Evolutionary conservation across 2,888 invertebrate species (phyloP).

Genomic region (Lasioglossum villosulum): DNA sequence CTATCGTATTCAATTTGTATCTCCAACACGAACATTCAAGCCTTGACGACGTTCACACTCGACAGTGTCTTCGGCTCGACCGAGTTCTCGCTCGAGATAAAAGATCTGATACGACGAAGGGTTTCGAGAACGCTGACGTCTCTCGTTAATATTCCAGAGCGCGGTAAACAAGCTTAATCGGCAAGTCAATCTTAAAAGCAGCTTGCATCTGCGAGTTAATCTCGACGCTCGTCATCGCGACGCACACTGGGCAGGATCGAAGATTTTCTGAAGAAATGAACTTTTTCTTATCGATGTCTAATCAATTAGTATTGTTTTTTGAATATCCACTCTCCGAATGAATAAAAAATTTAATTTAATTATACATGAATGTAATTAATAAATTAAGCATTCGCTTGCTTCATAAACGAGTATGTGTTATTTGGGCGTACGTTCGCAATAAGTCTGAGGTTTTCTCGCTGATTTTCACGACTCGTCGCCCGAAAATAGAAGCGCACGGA

Average conservation of each 20-base stretch:
- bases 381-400: no score
- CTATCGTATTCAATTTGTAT: neutral
- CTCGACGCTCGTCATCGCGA: neutral
- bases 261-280: no score
- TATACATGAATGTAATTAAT: no score
- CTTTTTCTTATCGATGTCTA: no score
- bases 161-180: conserved; percentile 31
- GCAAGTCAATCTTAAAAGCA: conserved; percentile 25
- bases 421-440: neutral
- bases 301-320: no score
- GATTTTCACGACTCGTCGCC: neutral
- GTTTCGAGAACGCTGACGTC: conserved; percentile 27
- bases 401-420: no score
- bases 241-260: neutral
- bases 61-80: neutral
- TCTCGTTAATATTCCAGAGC: conserved; percentile 32
- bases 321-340: no score
- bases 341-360: no score
- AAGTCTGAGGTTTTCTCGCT: neutral
- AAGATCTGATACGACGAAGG: conserved; percentile 23
- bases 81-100: neutral
- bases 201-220: conserved; percentile 23
- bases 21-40: neutral
- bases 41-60: neutral
- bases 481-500: neutral